Conservation (phyloP, 2,888 invertebrate species). For the Apotomis capreana region DNA sequence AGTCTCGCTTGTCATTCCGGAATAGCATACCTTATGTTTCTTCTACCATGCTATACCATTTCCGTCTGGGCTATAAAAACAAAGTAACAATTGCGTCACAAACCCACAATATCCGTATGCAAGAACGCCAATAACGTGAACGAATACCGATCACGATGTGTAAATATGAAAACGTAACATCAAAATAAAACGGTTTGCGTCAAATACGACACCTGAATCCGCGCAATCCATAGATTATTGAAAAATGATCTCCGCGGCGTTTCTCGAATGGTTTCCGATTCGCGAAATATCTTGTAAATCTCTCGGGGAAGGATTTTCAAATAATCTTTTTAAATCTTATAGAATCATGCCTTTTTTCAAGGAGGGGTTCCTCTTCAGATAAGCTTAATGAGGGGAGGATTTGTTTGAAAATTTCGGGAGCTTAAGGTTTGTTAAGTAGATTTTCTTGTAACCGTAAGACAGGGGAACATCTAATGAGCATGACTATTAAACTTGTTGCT, state of each 20-base stretch:
- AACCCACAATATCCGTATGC: too few species aligned
- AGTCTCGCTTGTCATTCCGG: too few species aligned
- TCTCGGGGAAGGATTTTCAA: slow-evolving; percentile 52
- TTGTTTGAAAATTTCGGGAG: slow-evolving; percentile 26
- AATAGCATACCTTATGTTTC: too few species aligned
- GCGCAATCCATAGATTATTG: slow-evolving; percentile 66
- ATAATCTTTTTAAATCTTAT: slow-evolving; percentile 54
- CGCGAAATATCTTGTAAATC: slow-evolving; percentile 60
- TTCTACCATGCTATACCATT: too few species aligned
- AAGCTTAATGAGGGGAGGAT: slow-evolving; percentile 39
- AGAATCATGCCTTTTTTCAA: slow-evolving; percentile 46
- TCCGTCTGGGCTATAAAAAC: too few species aligned
- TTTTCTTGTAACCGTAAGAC: slow-evolving; percentile 6
- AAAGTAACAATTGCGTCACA: too few species aligned
- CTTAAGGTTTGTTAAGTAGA: slow-evolving; percentile 20
- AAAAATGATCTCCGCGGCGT: slow-evolving; percentile 62
- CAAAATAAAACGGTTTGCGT: slow-evolving; percentile 35
- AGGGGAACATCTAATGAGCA: not conserved
- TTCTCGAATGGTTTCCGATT: slow-evolving; percentile 63
- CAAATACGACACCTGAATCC: slow-evolving; percentile 48
- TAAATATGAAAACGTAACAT: slow-evolving; percentile 28
- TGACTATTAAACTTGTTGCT: not conserved
- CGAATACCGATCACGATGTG: not conserved
- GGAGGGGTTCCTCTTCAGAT: slow-evolving; percentile 24
- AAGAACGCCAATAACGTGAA: not conserved